phyloP scores from a whole-genome alignment of 1,140 invertebrate species.

The Drosophila kikkawai region DNA sequence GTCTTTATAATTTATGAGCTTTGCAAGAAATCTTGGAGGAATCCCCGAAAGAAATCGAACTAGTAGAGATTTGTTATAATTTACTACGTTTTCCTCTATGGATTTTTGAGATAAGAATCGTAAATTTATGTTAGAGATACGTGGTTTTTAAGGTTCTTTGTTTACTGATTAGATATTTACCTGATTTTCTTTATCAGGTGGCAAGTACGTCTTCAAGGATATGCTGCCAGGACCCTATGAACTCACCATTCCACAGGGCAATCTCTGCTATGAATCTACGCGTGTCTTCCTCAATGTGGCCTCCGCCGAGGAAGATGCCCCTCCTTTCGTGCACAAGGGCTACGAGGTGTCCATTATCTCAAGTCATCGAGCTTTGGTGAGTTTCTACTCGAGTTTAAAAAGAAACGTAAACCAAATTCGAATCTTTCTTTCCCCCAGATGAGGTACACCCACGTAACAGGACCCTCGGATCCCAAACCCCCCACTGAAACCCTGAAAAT shows the following conservation, averaged over 20 bases:
- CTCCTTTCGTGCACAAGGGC: slow-evolving; percentile 91
- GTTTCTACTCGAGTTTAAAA: background rate
- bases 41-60: background rate
- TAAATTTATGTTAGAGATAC: slow-evolving; percentile 4
- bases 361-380: slow-evolving; percentile 88
- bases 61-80: background rate
- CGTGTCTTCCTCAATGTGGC: slow-evolving; percentile 89
- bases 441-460: slow-evolving; percentile 65
- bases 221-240: slow-evolving; percentile 94
- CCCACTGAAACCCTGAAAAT: slow-evolving; percentile 74
- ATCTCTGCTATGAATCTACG: slow-evolving; percentile 91
- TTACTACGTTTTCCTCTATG: slow-evolving; percentile 2
- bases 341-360: slow-evolving; percentile 88
- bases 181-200: slow-evolving; percentile 85
- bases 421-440: too few species aligned
- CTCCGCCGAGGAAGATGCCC: slow-evolving; percentile 88
- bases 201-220: slow-evolving; percentile 91
- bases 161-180: background rate
- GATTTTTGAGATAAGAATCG: slow-evolving; percentile 9
- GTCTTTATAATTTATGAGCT: background rate
- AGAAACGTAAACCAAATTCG: too few species aligned
- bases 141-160: background rate
- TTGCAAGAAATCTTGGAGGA: background rate
- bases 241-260: slow-evolving; percentile 88
- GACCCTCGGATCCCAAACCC: slow-evolving; percentile 46